phyloP scores from a whole-genome alignment of 2,113 vertebrate species.

The Pontoporia blainvillei region DNA sequence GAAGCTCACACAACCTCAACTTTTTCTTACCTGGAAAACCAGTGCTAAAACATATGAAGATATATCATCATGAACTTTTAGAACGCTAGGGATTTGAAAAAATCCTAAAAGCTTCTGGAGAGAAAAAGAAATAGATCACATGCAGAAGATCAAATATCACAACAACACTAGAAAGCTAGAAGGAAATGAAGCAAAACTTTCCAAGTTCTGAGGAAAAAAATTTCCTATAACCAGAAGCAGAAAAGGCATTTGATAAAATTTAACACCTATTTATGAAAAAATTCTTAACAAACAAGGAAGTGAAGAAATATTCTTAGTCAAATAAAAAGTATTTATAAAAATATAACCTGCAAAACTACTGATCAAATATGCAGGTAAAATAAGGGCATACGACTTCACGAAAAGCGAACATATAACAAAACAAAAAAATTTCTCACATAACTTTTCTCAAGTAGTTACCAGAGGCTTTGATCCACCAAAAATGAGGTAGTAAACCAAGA shows the following conservation, averaged over 20 bases:
- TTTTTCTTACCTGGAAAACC: not conserved
- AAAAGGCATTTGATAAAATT: not conserved
- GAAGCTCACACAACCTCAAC: not conserved
- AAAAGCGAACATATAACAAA: not conserved
- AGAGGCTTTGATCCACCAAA: not conserved
- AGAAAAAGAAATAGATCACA: not conserved
- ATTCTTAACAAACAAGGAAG: not conserved
- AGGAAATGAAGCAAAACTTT: not conserved
- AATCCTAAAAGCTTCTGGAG: not conserved
- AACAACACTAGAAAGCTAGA: not conserved
- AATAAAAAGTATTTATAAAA: not conserved
- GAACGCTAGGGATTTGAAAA: not conserved
- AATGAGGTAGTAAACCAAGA: not conserved
- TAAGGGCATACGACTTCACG: not conserved
- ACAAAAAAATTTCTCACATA: not conserved
- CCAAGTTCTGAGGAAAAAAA: not conserved
- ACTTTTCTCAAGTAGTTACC: not conserved
- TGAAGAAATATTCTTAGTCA: not conserved
- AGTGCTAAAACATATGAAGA: not conserved
- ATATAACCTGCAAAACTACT: not conserved
- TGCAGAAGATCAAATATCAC: not conserved
- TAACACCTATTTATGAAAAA: not conserved
- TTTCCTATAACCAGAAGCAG: not conserved
- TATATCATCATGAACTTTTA: not conserved
- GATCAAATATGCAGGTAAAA: not conserved